Base-by-base conservation (phyloP, 2,888 invertebrate species). In the Steinernema hermaphroditum region DNA sequence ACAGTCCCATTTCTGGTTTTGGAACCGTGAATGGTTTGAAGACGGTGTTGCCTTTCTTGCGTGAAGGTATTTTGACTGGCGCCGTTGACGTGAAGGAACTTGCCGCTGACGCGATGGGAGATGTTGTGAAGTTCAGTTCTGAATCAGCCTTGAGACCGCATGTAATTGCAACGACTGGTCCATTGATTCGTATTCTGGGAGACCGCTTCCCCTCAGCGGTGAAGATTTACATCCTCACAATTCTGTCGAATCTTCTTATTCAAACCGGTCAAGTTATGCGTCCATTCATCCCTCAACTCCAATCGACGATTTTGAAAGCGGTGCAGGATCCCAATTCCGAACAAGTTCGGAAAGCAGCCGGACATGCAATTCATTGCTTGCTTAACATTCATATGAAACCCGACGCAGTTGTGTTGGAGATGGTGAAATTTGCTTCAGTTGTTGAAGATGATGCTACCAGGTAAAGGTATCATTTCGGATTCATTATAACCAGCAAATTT, bases 251-350 rank as follows among this genome's bases (percentile, higher is more conserved):
- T 76, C 90, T 98, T n/a, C 89, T 50, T 41, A 69, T 86, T 24
- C 86, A 93, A 93, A 95, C 96, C 77, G 95, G 95, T 57, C 91
- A 92, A 44, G 92, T 94, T 92, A 89, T 98, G 87, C 96, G 96
- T 88, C 96, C 97, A 87, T 98, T 98, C 89, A 90, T 97, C 84
- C 97, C 98, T 0, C 98, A 98, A 89, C 91, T 98, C 46, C 97
- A 97, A 90, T 96, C 96, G 0, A 97, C 97, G 22, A 97, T 98
- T 89, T 90, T 96, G 69, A 96, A 96, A 89, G 93, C 96, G 2
- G 89, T 97, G 72, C 92, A 93, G 87, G 98, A 98, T 88, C 91
- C 92, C 32, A 72, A 80, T 6, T 82, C 83, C 0, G 69, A 76
- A 43, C 76, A 77, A 46, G 81, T 83, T 8, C 74, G 84, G 8